Base-by-base conservation (phyloP, 2,888 invertebrate genomes). In the Hartigia nigra region DNA sequence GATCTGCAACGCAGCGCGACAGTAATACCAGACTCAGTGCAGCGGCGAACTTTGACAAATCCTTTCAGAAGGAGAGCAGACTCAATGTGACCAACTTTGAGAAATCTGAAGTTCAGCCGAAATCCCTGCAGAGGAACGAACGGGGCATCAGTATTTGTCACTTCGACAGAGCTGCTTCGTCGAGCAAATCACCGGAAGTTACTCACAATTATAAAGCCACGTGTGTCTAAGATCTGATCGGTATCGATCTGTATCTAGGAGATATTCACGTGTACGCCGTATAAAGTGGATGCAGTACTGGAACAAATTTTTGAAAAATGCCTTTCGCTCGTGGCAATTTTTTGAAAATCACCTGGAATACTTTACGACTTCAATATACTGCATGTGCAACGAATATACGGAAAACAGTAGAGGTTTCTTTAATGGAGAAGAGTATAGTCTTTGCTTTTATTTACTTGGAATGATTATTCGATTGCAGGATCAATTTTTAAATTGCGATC, bases 151-250 rank as follows among this genome's bases (percentile, higher is more conserved):
- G 76, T 36, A 74, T 79, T 12, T 79, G 78, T 76, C 76, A 79
- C 4, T 79, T 79, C 5, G 78, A 79, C 76, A 79, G 76, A 12
- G 76, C 76, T 76, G 89, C 90, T 31, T 88, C 87, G 36, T 89
- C 88, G 80, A 90, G 90, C 79, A 89, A 89, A 79, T 87, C 88
- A 4, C 83, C 89, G 12, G 90, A 90, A 72, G 79, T 86, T 74
- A 83, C 87, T 31, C 82, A 87, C n/a, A 88, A 88, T 2, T 90
- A 90, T 80, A 89, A 90, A 77, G 89, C 90, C 23, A 90, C 90
- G 12, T 87, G 89, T 79, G 90, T 90, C 36, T 90, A 85, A 83
- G 79, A 75, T 31, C 4, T 31, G 31, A 74, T 55, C 55, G 55
- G 5, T 23, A 12, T 31, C n/a, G 55, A 77, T 77, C 34, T 31